Percentiles rank a stretch among this genome's conserved stretches.
Conservation (phyloP, 2,113 vertebrate species). For the Pogona vitticeps region DNA sequence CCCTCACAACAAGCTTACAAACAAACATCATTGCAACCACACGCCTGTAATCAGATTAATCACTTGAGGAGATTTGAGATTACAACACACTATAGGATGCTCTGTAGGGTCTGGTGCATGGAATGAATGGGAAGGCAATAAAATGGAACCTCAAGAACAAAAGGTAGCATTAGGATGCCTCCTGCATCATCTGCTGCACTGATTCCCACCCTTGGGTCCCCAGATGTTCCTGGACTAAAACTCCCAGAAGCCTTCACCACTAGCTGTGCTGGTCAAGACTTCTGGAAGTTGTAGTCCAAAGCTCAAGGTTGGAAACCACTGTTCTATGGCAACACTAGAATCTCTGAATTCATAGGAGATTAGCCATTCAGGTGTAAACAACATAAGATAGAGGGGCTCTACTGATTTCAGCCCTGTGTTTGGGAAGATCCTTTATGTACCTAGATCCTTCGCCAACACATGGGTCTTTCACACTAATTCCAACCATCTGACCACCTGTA, state of each 20-base stretch:
- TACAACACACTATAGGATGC: background rate
- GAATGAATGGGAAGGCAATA: slow-evolving; percentile 19
- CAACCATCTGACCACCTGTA: background rate
- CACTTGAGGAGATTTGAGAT: slow-evolving; percentile 9
- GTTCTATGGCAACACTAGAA: no score
- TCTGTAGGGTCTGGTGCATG: slow-evolving; percentile 22
- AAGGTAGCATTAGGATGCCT: background rate
- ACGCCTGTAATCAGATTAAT: background rate
- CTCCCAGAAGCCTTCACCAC: no score
- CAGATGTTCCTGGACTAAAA: no score
- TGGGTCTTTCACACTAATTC: background rate
- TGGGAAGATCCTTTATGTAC: background rate
- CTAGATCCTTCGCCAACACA: no score
- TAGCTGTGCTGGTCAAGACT: no score
- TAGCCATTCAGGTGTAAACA: background rate
- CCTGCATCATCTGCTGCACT: background rate
- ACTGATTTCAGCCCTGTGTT: background rate
- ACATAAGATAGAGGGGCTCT: background rate
- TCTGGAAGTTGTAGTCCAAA: no score
- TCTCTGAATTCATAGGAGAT: background rate
- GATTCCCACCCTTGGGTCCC: no score
- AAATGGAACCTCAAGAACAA: background rate
- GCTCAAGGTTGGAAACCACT: no score
- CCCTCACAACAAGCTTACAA: background rate
- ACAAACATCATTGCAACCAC: background rate